Conservation (phyloP, 2,797 vertebrate genomes). For the Diglossa cyanea region DNA sequence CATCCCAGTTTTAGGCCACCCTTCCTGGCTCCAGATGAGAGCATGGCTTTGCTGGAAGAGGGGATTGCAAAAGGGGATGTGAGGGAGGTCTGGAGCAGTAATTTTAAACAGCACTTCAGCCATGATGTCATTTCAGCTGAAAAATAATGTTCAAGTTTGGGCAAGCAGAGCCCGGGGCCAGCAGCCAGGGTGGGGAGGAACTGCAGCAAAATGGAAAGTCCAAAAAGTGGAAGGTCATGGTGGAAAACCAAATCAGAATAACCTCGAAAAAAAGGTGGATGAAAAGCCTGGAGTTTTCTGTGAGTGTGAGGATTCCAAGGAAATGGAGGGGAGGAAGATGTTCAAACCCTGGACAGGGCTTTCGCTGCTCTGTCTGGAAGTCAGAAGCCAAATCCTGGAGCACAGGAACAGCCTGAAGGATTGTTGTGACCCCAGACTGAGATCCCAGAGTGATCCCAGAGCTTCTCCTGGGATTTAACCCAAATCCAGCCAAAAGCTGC, state of each 20-base stretch:
- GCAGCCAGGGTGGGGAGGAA: background rate
- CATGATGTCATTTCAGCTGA: slow-evolving; percentile 32
- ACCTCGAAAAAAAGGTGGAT: background rate
- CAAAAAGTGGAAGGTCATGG: background rate
- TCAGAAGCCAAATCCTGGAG: background rate
- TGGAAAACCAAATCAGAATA: background rate
- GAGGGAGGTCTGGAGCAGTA: slow-evolving; percentile 6
- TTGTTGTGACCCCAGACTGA: background rate
- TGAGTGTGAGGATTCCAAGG: accelerated
- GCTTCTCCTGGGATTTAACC: background rate
- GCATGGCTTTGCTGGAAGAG: background rate
- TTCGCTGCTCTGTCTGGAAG: background rate
- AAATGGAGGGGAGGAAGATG: background rate
- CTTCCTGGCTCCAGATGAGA: background rate
- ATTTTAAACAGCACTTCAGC: background rate
- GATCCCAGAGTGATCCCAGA: background rate
- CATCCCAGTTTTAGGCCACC: background rate
- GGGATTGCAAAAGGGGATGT: too few species aligned
- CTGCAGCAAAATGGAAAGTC: background rate
- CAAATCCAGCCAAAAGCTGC: background rate
- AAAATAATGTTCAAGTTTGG: background rate
- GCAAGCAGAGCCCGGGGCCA: background rate
- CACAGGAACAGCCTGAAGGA: background rate
- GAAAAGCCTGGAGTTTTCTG: background rate
- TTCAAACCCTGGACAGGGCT: background rate